Conservation (phyloP, 53 echinoderm and acorn worm genomes). For the Crossaster papposus region DNA sequence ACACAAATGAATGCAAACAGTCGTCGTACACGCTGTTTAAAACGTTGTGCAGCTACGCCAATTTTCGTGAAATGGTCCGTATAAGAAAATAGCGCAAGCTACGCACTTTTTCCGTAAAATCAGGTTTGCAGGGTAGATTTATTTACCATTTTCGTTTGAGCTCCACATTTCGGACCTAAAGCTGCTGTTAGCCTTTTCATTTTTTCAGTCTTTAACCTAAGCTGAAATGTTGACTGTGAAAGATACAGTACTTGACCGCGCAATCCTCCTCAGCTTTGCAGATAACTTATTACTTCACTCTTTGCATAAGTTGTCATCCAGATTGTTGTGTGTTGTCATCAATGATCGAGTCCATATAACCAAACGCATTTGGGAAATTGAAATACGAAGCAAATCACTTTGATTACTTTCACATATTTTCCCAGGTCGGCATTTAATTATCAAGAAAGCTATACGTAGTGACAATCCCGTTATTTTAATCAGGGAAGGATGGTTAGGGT, state of each 20-base stretch:
- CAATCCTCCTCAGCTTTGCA: not conserved
- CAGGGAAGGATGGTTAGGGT: not conserved
- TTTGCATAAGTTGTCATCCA: too few relatives aligned
- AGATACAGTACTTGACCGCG: not conserved
- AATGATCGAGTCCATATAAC: not conserved
- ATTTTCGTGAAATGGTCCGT: too few relatives aligned
- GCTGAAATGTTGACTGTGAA: not conserved
- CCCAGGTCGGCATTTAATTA: constrained; percentile 38
- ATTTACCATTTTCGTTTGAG: too few relatives aligned
- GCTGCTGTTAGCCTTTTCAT: too few relatives aligned
- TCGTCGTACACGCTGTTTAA: too few relatives aligned
- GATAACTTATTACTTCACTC: not conserved
- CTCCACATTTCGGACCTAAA: too few relatives aligned
- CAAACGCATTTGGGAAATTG: constrained; percentile 21
- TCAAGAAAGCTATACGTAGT: constrained; percentile 6
- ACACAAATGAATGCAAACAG: too few relatives aligned
- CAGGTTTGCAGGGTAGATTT: too few relatives aligned
- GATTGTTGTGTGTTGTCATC: not conserved
- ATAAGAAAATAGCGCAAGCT: too few relatives aligned
- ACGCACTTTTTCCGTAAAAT: too few relatives aligned
- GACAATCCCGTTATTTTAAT: constrained; percentile 39
- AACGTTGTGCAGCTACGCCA: too few relatives aligned
- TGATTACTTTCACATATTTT: constrained; percentile 46
- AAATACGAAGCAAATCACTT: constrained; percentile 17
- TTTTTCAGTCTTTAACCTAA: too few relatives aligned